Evolutionary conservation across 2,888 invertebrate species (phyloP).

Genomic region (Papilio protenor): DNA sequence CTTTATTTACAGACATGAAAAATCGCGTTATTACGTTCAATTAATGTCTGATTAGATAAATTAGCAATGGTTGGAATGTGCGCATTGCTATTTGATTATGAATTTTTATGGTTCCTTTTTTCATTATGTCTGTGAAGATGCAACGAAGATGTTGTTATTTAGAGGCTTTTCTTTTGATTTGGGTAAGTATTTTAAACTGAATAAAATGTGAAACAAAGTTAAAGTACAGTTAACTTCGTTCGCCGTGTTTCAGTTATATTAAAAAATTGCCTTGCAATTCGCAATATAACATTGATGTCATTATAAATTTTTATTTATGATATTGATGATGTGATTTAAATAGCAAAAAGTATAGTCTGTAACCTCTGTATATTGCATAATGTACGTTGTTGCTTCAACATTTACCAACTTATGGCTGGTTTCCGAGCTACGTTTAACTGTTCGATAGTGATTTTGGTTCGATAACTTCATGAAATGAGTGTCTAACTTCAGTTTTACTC

Average conservation of each 20-base stretch:
- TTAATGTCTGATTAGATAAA: slow-evolving; percentile 10
- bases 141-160: slow-evolving; percentile 2
- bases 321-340: background rate
- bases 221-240: background rate
- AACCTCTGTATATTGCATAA: too few species aligned
- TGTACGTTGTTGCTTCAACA: too few species aligned
- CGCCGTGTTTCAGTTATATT: background rate
- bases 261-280: background rate
- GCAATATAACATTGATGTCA: background rate
- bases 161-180: background rate
- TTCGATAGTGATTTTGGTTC: too few species aligned
- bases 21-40: background rate
- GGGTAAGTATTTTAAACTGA: background rate
- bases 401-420: too few species aligned
- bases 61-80: slow-evolving; percentile 2
- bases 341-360: background rate
- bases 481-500: too few species aligned
- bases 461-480: too few species aligned
- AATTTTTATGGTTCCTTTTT: background rate
- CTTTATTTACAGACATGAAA: background rate
- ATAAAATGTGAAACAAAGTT: background rate
- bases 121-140: slow-evolving; percentile 16
- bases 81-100: background rate
- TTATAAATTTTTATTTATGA: too few species aligned
- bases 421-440: too few species aligned